Percentiles rank a stretch among this genome's conserved stretches.
Conservation (phyloP, 2,888 invertebrate species). For the Prenolepis imparis region DNA sequence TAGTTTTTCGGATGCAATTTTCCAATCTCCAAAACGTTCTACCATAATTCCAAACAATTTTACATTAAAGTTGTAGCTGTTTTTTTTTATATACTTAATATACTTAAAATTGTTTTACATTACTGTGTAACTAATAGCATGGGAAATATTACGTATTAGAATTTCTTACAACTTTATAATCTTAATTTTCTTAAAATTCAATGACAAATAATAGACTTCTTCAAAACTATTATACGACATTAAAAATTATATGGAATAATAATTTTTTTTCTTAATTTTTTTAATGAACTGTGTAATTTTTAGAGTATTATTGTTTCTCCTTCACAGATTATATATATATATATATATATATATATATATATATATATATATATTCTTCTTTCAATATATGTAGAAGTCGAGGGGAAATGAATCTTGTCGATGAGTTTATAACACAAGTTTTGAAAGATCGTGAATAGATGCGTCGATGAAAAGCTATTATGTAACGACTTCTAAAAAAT, state of each 20-base stretch:
- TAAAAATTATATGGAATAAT: neutral
- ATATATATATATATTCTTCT: neutral
- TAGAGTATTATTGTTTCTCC: neutral
- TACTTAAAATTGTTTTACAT: neutral
- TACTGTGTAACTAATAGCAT: too few relatives aligned
- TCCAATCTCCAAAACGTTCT: neutral
- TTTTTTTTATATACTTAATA: neutral
- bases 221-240: too few relatives aligned
- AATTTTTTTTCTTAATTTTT: neutral
- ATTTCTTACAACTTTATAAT: too few relatives aligned
- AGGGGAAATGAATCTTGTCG: neutral
- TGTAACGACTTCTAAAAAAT: slow-evolving; percentile 15
- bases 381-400: neutral
- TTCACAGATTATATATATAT: too few relatives aligned
- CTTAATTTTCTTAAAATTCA: neutral
- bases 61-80: neutral
- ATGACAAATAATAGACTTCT: neutral
- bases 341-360: too few relatives aligned
- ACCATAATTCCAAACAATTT: neutral
- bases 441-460: slow-evolving; percentile 7
- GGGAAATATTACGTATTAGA: too few relatives aligned
- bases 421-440: neutral
- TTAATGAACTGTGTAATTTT: slow-evolving; percentile 7
- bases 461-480: slow-evolving; percentile 7
- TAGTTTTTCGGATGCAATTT: neutral